These are phyloP conservation scores for Volucella inanis DNA, from an alignment of 2,888 invertebrate species.

Conservation along the genomic window DNA sequence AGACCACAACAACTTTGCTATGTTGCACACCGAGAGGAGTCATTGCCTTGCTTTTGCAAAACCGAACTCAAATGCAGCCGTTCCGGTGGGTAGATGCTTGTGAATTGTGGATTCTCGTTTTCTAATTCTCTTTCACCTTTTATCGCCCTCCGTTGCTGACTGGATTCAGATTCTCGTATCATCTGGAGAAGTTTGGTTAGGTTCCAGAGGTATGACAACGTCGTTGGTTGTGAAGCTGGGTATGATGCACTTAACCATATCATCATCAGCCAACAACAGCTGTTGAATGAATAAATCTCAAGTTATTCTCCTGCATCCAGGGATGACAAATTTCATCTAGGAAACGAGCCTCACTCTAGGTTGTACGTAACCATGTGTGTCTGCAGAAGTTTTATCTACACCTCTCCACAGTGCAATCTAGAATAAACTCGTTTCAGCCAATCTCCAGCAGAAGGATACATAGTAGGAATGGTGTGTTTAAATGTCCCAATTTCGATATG, in stretches of 20 bases:
- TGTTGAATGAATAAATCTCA: slow-evolving; percentile 72
- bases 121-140: slow-evolving; percentile 39
- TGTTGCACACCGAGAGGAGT: slow-evolving; percentile 33
- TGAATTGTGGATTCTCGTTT: slow-evolving; percentile 28
- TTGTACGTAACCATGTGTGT: neutral
- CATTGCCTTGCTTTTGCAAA: slow-evolving; percentile 41
- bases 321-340: slow-evolving; percentile 59
- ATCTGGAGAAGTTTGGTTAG: slow-evolving; percentile 13
- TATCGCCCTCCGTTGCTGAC: slow-evolving; percentile 27
- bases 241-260: slow-evolving; percentile 61
- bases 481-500: slow-evolving; percentile 62
- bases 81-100: slow-evolving; percentile 2
- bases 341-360: slow-evolving; percentile 36
- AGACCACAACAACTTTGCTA: slow-evolving; percentile 58
- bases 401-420: slow-evolving; percentile 21
- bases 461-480: slow-evolving; percentile 17
- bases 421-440: slow-evolving; percentile 22
- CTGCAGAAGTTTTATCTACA: slow-evolving; percentile 27
- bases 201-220: neutral
- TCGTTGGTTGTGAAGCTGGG: slow-evolving; percentile 7
- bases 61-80: slow-evolving; percentile 34
- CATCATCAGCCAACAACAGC: slow-evolving; percentile 67
- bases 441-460: slow-evolving; percentile 44
- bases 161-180: slow-evolving; percentile 29
- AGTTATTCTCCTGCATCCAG: slow-evolving; percentile 43